A percentile compares a stretch with the other conserved stretches of the same genome.
These are phyloP conservation scores for Paracentrotus lividus DNA, from an alignment of 53 echinoderm and acorn worm species.

Conservation along the genomic window DNA sequence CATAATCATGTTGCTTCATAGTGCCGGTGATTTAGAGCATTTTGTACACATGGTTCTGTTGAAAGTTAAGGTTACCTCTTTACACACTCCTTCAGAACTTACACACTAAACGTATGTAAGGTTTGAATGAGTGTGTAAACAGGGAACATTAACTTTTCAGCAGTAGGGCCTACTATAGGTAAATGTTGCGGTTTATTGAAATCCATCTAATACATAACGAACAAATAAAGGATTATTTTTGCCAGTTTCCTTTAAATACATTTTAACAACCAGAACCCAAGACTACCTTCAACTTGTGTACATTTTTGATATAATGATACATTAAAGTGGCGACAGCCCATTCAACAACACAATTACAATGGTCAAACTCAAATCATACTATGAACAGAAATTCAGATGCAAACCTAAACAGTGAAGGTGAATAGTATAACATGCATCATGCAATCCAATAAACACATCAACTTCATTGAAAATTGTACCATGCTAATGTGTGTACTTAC, in stretches of 20 bases:
- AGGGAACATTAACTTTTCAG: no score
- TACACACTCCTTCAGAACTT: no score
- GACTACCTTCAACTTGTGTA: not conserved
- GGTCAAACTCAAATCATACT: slow-evolving; percentile 27
- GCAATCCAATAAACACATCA: not conserved
- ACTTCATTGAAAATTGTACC: not conserved
- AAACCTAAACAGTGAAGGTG: not conserved
- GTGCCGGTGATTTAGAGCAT: not conserved
- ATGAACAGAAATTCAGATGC: not conserved
- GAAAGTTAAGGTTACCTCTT: no score
- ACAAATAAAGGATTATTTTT: not conserved
- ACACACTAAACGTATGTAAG: no score
- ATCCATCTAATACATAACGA: no score
- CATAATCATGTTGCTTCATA: not conserved
- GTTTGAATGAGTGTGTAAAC: no score
- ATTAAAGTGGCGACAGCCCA: not conserved
- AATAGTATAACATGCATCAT: not conserved
- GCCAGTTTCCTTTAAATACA: not conserved
- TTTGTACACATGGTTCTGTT: no score
- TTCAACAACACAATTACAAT: slow-evolving; percentile 27
- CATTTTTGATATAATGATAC: not conserved
- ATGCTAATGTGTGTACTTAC: not conserved
- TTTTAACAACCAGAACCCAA: not conserved
- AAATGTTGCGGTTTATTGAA: no score
- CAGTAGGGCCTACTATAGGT: no score